Evolutionary conservation across 2,797 vertebrate genomes (phyloP).

Genomic region (Mycteria americana): DNA sequence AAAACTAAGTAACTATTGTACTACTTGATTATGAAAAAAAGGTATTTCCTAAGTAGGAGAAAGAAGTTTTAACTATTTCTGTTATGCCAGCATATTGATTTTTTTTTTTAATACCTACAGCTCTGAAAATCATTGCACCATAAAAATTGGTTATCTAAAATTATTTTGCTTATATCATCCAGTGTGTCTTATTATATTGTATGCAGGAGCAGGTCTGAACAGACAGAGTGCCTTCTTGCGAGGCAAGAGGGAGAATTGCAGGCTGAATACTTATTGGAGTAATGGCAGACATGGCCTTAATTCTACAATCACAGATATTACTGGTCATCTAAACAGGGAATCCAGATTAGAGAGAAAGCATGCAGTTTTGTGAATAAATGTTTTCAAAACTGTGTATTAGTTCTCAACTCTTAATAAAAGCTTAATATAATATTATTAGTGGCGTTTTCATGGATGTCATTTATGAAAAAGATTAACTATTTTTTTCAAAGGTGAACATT

Average conservation of each 20-base stretch:
- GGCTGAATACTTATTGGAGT: not conserved
- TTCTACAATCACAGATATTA: not conserved
- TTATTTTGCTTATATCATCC: not conserved
- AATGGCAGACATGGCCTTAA: not conserved
- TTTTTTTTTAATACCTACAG: not conserved
- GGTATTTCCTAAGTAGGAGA: not conserved
- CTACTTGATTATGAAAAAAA: not conserved
- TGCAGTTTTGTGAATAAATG: not conserved
- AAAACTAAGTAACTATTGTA: not conserved
- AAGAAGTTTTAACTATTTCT: not conserved
- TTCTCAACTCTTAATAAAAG: not conserved
- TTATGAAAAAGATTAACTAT: not conserved
- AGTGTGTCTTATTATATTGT: not conserved
- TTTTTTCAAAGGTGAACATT: not conserved
- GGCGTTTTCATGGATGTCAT: not conserved
- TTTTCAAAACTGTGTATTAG: not conserved
- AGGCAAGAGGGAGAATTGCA: not conserved
- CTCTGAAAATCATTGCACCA: not conserved
- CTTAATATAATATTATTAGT: not conserved
- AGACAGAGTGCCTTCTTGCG: not conserved
- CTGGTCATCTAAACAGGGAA: not conserved
- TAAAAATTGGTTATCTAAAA: not conserved
- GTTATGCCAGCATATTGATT: not conserved
- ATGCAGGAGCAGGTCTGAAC: not conserved
- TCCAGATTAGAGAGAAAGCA: not conserved